Base-by-base conservation (phyloP, 2,888 invertebrate genomes). In the Ophonus ardosiacus region DNA sequence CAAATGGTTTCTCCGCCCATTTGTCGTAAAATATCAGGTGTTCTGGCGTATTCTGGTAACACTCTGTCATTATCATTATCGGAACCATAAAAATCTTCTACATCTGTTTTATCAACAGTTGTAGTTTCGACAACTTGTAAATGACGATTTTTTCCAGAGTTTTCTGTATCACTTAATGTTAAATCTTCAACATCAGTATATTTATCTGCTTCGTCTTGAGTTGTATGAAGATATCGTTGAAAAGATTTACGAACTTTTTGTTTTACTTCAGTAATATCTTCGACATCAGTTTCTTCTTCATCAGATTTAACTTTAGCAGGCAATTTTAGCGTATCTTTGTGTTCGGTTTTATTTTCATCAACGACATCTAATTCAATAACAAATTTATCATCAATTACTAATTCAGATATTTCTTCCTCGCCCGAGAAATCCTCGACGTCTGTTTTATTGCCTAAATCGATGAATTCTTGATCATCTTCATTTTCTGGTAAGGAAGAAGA, bases 211-310 rank as follows among this genome's bases (percentile, higher is more conserved):
- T 31, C 68, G 74, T 86, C 85, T 81, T 85, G 85, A 18, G 85
- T 63, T 57, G 86, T 81, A 43, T 59, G 59, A 10, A 85, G 68
- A 57, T 21, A 71, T 38, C 57, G 31, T 80, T 80, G 68, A 15
- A 59, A 57, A 21, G 24, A 17, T 76, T 51, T 86, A 17, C 8
- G 65, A 17, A 2, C 15, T 78, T n/a, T 57, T n/a, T 24, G 61
- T 79, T 76, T 59, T 43, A 21, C 24, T 15, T 86, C 38, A 82
- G 86, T 87, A 81, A 92, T 89, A 86, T 93, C 93, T 88, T 93
- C 93, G 1, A 91, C 91, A 87, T 93, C 93, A 6, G 93, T 93
- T 0, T 91, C 88, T 13, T 91, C 90, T 86, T 92, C 92, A 38
- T 24, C 51, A 5, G 81, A 78, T 7, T 81, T 74, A n/a, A 40